Percentiles rank a stretch among this genome's conserved stretches.
Evolutionary conservation across 2,797 vertebrate species (phyloP).

Genomic region (Anguilla marmorata): DNA sequence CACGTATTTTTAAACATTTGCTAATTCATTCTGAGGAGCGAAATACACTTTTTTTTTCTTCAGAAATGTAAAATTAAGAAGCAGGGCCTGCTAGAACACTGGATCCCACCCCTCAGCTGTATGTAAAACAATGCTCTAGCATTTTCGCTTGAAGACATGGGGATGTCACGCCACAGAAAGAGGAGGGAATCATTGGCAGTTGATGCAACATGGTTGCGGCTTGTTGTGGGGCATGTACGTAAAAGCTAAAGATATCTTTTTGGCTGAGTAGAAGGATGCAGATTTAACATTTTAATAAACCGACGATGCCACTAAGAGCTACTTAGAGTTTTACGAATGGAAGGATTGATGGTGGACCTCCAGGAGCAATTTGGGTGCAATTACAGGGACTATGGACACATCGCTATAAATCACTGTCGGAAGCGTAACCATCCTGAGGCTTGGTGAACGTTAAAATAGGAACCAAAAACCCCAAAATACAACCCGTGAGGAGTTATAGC

Average conservation of each 20-base stretch:
- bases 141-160: slow-evolving; percentile 61
- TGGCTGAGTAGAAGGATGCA: slow-evolving; percentile 60
- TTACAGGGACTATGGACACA: slow-evolving; percentile 75
- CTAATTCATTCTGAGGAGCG: no score
- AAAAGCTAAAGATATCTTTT: slow-evolving; percentile 63
- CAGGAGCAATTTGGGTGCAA: slow-evolving; percentile 72
- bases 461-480: slow-evolving; percentile 46
- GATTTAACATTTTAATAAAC: slow-evolving; percentile 84
- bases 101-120: slow-evolving; percentile 51
- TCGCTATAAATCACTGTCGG: slow-evolving; percentile 59
- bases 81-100: slow-evolving; percentile 35
- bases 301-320: slow-evolving; percentile 78
- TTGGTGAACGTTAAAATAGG: slow-evolving; percentile 60
- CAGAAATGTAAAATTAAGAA: neutral
- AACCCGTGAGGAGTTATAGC: slow-evolving; percentile 37
- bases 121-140: slow-evolving; percentile 65
- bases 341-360: slow-evolving; percentile 70
- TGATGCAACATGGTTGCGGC: slow-evolving; percentile 67
- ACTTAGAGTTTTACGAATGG: slow-evolving; percentile 82
- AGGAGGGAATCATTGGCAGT: slow-evolving; percentile 74
- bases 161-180: slow-evolving; percentile 58
- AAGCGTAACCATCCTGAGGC: slow-evolving; percentile 67
- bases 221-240: slow-evolving; percentile 65
- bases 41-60: no score
- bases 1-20: no score